Percentiles rank a stretch among this genome's conserved stretches.
Conservation (phyloP, 2,113 vertebrate genomes). For the Cathartes aura region DNA sequence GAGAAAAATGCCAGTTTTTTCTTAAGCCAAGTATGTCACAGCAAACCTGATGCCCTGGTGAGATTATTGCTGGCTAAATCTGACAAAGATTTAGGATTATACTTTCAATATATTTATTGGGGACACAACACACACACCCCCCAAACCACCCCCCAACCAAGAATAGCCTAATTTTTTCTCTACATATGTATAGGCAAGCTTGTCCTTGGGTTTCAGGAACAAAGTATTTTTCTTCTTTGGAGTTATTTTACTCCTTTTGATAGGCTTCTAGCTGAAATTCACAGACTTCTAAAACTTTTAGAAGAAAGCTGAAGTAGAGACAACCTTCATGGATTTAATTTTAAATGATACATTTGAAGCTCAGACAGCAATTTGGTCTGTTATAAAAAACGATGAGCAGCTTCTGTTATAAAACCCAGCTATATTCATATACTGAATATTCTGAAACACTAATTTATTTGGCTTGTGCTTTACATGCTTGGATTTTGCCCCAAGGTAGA, state of each 20-base stretch:
- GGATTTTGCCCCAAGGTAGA: neutral
- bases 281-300: neutral
- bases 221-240: neutral
- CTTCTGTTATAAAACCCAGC: neutral
- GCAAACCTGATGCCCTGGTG: neutral
- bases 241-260: neutral
- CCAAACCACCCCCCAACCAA: neutral
- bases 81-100: neutral
- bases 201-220: neutral
- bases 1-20: neutral
- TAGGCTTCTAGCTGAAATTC: neutral
- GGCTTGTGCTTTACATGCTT: neutral
- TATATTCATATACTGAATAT: neutral
- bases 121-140: too few species aligned
- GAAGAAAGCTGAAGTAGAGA: neutral
- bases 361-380: neutral
- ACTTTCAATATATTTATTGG: neutral
- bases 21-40: neutral
- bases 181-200: neutral
- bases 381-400: neutral
- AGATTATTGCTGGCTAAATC: neutral
- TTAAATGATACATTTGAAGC: neutral
- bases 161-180: neutral
- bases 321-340: neutral
- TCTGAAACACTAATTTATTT: neutral